phyloP scores from a whole-genome alignment of 2,797 vertebrate genomes.

The Sitta carolinensis region DNA sequence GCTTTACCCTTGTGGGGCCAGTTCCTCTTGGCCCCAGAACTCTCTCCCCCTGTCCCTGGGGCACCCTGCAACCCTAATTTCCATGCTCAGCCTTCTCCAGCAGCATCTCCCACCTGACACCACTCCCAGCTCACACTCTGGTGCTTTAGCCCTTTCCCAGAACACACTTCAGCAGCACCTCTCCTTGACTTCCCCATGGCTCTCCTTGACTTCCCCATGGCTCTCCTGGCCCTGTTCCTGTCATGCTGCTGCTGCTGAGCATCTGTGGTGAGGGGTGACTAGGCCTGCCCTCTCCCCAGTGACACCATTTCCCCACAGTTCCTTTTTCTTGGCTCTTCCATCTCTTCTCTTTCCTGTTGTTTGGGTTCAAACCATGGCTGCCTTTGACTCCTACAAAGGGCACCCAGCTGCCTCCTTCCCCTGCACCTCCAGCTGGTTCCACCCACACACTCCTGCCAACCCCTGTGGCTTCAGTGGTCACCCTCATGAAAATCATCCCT shows the following conservation, averaged over 20 bases:
- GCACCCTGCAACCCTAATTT: neutral
- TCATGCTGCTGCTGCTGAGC: neutral
- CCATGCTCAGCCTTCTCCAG: neutral
- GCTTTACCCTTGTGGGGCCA: neutral
- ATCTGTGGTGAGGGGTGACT: neutral
- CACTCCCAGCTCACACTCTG: neutral
- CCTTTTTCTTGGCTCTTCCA: neutral
- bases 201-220: neutral
- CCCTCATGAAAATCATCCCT: neutral
- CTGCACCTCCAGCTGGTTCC: neutral
- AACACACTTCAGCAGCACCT: neutral
- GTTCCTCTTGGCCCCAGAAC: neutral
- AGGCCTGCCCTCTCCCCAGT: neutral
- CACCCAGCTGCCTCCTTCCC: neutral
- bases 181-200: neutral
- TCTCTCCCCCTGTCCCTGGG: neutral
- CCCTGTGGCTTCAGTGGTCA: neutral
- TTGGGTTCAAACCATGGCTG: rapidly evolving
- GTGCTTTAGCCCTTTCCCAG: neutral
- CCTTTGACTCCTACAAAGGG: neutral
- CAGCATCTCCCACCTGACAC: neutral
- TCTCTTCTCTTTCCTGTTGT: neutral
- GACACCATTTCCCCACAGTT: neutral
- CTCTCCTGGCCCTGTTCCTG: neutral
- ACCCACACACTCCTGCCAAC: neutral